Evolutionary conservation across 2,797 vertebrate species (phyloP).

Genomic region (Avahi laniger): DNA sequence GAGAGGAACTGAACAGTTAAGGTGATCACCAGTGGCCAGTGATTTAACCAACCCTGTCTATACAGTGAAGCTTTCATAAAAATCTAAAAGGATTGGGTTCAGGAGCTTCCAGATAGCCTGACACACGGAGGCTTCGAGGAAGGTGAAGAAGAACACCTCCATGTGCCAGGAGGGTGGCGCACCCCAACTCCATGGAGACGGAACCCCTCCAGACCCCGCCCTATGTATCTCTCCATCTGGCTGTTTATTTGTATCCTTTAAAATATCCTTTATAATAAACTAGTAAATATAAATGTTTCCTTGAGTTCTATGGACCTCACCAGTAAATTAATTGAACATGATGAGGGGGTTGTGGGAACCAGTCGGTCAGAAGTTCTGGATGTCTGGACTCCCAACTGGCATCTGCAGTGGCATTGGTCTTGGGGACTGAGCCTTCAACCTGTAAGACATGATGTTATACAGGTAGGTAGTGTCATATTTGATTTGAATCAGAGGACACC

Average conservation of each 20-base stretch:
- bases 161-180: rapidly evolving
- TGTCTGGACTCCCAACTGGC: not conserved
- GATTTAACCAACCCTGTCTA: not conserved
- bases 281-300: not conserved
- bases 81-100: not conserved
- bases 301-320: not conserved
- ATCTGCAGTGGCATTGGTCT: not conserved
- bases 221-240: not conserved
- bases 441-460: not conserved
- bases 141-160: not conserved
- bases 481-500: not conserved
- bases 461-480: not conserved
- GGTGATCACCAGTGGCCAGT: not conserved
- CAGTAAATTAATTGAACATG: not conserved
- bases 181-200: not conserved
- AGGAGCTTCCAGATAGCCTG: not conserved
- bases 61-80: not conserved
- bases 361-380: not conserved
- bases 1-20: not conserved
- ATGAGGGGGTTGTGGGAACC: not conserved
- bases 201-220: not conserved
- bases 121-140: not conserved
- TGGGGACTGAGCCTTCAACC: not conserved
- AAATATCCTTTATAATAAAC: not conserved
- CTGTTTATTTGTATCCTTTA: not conserved